Evolutionary conservation across 2,888 invertebrate species (phyloP).

Genomic region (Cheilosia variabilis): DNA sequence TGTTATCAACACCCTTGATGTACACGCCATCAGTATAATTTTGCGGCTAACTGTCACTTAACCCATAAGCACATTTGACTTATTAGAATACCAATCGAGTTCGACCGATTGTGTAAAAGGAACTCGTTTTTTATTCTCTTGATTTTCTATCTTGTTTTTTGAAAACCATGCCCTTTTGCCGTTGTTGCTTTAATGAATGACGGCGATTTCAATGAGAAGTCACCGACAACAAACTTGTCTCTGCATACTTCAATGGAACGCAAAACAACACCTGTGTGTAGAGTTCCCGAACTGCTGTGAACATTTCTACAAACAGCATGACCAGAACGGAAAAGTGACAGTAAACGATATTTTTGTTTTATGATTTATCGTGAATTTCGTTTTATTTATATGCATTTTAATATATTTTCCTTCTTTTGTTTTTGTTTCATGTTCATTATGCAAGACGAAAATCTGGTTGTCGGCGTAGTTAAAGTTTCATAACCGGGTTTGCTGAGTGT

Average conservation of each 20-base stretch:
- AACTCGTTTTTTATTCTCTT: too few species aligned
- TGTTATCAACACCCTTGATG: too few species aligned
- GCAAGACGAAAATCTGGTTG: slow-evolving; percentile 39
- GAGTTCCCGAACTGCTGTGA: not conserved
- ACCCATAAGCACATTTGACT: too few species aligned
- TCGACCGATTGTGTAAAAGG: too few species aligned
- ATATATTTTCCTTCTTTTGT: not conserved
- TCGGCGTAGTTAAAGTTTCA: slow-evolving; percentile 5
- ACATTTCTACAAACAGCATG: not conserved
- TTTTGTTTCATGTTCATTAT: slow-evolving; percentile 5
- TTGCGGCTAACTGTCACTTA: too few species aligned
- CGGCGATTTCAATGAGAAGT: slow-evolving; percentile 23
- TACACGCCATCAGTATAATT: too few species aligned
- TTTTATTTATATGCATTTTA: slow-evolving; percentile 7
- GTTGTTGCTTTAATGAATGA: slow-evolving; percentile 29
- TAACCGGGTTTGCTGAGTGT: slow-evolving; percentile 38
- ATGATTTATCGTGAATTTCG: slow-evolving; percentile 48
- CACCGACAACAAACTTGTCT: slow-evolving; percentile 19
- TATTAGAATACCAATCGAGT: too few species aligned
- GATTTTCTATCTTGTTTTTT: too few species aligned
- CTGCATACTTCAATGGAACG: slow-evolving; percentile 35
- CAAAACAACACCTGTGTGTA: slow-evolving; percentile 41
- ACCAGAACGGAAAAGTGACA: slow-evolving; percentile 34
- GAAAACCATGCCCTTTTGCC: not conserved
- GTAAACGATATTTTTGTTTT: slow-evolving; percentile 20